Conservation (phyloP, 2,888 invertebrate species). For the Megaustenia siamemsis region DNA sequence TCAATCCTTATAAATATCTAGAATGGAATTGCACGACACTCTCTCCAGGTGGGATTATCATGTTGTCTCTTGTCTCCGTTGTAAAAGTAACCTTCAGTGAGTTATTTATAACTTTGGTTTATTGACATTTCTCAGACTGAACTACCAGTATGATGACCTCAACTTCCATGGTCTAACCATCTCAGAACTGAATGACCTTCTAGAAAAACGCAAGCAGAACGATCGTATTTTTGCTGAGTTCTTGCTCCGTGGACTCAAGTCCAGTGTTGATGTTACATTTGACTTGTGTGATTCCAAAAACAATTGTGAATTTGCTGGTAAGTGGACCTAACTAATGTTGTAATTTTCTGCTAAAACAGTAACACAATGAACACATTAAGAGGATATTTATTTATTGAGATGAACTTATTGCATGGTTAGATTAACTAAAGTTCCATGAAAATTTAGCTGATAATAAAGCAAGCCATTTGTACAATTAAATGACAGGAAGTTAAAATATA, state of each 20-base stretch:
- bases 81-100: background rate
- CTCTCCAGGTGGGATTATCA: too few relatives aligned
- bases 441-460: too few relatives aligned
- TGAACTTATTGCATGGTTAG: too few relatives aligned
- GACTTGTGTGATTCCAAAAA: conserved; percentile 54
- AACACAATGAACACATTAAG: too few relatives aligned
- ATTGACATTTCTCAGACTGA: conserved; percentile 30
- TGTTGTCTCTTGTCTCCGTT: too few relatives aligned
- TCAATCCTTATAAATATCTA: too few relatives aligned
- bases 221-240: conserved; percentile 60
- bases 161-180: conserved; percentile 63
- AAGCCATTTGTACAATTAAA: too few relatives aligned
- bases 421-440: too few relatives aligned
- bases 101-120: background rate
- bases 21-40: too few relatives aligned
- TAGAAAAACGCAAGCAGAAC: conserved; percentile 52
- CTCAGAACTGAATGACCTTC: conserved; percentile 59
- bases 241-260: conserved; percentile 54
- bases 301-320: conserved; percentile 57
- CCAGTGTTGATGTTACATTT: conserved; percentile 58
- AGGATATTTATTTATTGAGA: too few relatives aligned
- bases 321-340: background rate
- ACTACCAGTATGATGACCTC: conserved; percentile 61
- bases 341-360: too few relatives aligned
- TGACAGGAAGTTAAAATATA: too few relatives aligned